Evolutionary conservation across 2,797 vertebrate species (phyloP).

Genomic region (Gymnothorax javanicus): DNA sequence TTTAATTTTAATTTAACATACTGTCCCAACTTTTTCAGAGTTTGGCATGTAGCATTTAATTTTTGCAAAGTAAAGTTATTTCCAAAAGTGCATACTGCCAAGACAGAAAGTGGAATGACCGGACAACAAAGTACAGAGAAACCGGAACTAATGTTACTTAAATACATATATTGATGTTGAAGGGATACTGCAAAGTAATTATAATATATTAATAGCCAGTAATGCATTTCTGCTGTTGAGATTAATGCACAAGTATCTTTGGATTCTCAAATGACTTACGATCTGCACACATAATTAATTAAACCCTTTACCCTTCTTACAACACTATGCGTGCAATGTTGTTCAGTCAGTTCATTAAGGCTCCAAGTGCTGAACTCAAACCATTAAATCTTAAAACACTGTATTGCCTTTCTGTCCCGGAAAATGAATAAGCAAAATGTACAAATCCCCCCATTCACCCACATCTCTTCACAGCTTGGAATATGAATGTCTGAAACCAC

Average conservation of each 20-base stretch:
- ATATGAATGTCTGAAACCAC: no score
- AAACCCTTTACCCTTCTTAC: not conserved
- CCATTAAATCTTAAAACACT: constrained; percentile 20
- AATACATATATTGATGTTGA: not conserved
- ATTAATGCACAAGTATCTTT: not conserved
- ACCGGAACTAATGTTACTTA: not conserved
- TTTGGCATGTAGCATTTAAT: not conserved
- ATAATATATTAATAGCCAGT: not conserved
- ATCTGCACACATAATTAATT: constrained; percentile 5
- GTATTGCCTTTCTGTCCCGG: not conserved
- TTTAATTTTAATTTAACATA: no score
- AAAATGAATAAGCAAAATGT: constrained; percentile 10
- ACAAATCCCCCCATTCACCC: not conserved
- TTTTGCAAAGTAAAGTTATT: not conserved
- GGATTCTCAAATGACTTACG: not conserved
- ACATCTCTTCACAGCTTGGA: not conserved
- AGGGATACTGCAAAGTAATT: not conserved
- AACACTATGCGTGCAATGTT: not conserved
- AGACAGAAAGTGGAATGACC: not conserved
- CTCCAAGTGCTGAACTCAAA: not conserved
- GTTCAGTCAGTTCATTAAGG: not conserved
- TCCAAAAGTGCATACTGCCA: not conserved
- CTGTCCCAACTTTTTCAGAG: no score
- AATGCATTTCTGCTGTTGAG: not conserved
- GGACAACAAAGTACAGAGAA: not conserved